Base-by-base conservation (phyloP, 2,888 invertebrate species). In the Sisyra nigra region DNA sequence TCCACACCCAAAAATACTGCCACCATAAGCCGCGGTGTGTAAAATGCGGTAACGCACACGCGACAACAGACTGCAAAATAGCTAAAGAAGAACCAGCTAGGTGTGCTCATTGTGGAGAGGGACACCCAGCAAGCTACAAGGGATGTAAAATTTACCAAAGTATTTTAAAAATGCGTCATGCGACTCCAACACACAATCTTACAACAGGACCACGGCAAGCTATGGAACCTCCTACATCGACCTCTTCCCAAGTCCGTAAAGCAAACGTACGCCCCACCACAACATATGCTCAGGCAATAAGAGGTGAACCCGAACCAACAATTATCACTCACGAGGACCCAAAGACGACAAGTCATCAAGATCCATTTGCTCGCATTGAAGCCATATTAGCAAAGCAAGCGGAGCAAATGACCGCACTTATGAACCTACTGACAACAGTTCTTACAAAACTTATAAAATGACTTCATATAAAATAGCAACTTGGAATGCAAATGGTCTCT, bases 1-100 rank as follows among this genome's bases (percentile, higher is more conserved):
- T 50, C 1, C 50, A 53, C 44, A 50, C 50, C 2, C 46, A 49
- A 44, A 45, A 44, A 8, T 53, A 52, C 41, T 49, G 51, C 37
- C 46, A 43, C 13, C 41, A 46, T 39, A 38, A 41, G 13, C 48
- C 37, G 15, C 24, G 38, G n/a, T 49, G 48, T 41, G 47, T 47
- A 15, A 49, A 48, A 38, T 49, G 46, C 34, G 49, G 42, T 34
- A 42, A 32, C 35, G 36, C 44, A 10, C 48, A 48, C 36, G 29
- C 39, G 15, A 46, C 45, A 10, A 19, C 19, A 15, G 15, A 41
- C n/a, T n/a, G n/a, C n/a, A n/a, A n/a, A n/a, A n/a, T n/a, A n/a
- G n/a, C n/a, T n/a, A n/a, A n/a, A n/a, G n/a, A n/a, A n/a, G n/a
- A n/a, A n/a, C n/a, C 44, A 19, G 48, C 44, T 2, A 51, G 40